Evolutionary conservation across 2,797 vertebrate species (phyloP).

Genomic region (Anguilla marmorata): DNA sequence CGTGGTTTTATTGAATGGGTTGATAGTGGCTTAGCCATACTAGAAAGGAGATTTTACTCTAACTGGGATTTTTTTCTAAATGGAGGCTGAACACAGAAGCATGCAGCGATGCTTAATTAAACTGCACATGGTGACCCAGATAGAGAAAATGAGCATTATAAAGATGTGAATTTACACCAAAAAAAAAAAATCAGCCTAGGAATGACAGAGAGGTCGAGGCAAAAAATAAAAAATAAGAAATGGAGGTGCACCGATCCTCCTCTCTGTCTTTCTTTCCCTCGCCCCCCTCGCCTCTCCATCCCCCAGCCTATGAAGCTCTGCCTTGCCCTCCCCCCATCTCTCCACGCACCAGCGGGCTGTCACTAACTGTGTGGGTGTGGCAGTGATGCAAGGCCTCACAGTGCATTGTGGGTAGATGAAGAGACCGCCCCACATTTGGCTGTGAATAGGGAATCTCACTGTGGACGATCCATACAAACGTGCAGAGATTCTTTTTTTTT

Average conservation of each 20-base stretch:
- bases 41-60: background rate
- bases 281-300: background rate
- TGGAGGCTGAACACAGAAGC: background rate
- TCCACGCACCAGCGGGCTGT: conserved; percentile 55
- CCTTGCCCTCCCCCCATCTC: conserved; percentile 65
- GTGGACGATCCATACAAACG: background rate
- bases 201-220: background rate
- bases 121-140: background rate
- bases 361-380: conserved; percentile 71
- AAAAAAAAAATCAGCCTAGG: background rate
- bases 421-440: conserved; percentile 63
- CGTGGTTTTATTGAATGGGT: background rate
- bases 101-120: background rate
- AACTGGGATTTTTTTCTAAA: background rate
- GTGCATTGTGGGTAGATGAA: conserved; percentile 74
- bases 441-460: conserved; percentile 61
- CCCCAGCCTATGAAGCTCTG: conserved; percentile 32
- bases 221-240: conserved; percentile 4
- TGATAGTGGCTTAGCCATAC: background rate
- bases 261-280: conserved; percentile 39
- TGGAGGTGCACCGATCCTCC: background rate
- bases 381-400: conserved; percentile 60
- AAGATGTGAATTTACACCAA: background rate
- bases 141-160: background rate
- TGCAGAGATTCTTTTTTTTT: background rate